Percentiles rank a stretch among this genome's conserved stretches.
Conservation (phyloP, 2,888 invertebrate genomes). For the Pinctada fucata region DNA sequence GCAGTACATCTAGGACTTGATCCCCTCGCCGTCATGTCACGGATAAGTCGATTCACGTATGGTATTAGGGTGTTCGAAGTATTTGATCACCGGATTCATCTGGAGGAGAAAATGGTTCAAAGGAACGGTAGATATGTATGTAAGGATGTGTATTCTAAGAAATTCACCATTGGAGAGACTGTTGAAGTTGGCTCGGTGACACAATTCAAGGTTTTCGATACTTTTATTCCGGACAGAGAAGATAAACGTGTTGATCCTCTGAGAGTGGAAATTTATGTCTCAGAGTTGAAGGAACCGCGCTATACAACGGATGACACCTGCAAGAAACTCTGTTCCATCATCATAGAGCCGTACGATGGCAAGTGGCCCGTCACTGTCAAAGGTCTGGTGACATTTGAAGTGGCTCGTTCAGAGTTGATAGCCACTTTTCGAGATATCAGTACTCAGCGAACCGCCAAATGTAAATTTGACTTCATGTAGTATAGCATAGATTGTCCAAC, state of each 20-base stretch:
- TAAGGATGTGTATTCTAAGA: background rate
- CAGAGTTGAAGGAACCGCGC: background rate
- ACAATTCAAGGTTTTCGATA: background rate
- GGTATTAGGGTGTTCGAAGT: slow-evolving; percentile 42
- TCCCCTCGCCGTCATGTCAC: slow-evolving; percentile 34
- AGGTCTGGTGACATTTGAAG: background rate
- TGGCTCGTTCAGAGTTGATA: background rate
- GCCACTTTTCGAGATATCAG: background rate
- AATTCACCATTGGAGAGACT: background rate
- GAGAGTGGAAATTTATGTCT: background rate
- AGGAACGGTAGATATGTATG: background rate
- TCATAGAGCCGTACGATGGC: background rate
- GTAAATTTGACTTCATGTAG: background rate
- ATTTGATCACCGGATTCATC: slow-evolving; percentile 34
- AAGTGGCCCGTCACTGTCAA: background rate
- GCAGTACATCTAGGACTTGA: slow-evolving; percentile 45
- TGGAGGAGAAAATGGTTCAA: background rate
- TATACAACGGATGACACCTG: background rate
- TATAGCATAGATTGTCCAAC: background rate
- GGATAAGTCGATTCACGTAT: slow-evolving; percentile 45
- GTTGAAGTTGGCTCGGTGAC: background rate
- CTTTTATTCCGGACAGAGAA: background rate
- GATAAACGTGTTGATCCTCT: background rate
- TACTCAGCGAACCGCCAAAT: background rate
- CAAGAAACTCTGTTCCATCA: background rate